Evolutionary conservation across 2,113 vertebrate genomes (phyloP), one percentile per base, ranked within the genome.

Genomic region (Atractosteus spatula): DNA sequence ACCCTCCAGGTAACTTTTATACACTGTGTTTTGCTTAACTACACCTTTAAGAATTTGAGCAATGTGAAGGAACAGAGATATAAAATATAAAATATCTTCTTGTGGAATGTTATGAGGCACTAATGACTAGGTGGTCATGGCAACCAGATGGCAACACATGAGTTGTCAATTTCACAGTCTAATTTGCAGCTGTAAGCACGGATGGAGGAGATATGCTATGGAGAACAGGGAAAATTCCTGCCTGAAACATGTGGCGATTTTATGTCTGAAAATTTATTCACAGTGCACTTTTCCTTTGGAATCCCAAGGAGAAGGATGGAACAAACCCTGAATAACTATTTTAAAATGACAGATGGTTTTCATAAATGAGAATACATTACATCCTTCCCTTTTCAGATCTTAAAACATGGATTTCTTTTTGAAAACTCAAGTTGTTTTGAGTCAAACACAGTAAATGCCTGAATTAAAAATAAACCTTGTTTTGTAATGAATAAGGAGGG

Each of bases 131-230:
- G 75, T 82, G 86, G 86, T 83, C 87, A 89, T 91, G 82, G 84
- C 85, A 89, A 89, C 86, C 75, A 78, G 70, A 87, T 82, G 78
- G 83, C 80, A 78, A 85, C 85, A 87, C 83, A 78, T 71, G 74
- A 85, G 74, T 76, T 88, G 83, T 85, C 79, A 82, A 83, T 89
- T 89, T 90, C 87, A 88, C 86, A 89, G 80, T 86, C 83, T 86
- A 82, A 89, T 89, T 86, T 90, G 84, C 87, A 71, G 75, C 79
- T 83, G 83, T 80, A 80, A 29, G 85, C 74, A 73, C 79, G 71
- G 74, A 68, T 45, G 73, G 66, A 57, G 57, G 65, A 59, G 51
- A 71, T 65, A 14, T 72, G 17, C 78, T 73, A 63, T 62, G 57
- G 29, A 47, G 66, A 74, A 77, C 62, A 67, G 47, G 69, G 57